Base-by-base conservation (phyloP, 2,888 invertebrate species). In the Melipona bicolor region DNA sequence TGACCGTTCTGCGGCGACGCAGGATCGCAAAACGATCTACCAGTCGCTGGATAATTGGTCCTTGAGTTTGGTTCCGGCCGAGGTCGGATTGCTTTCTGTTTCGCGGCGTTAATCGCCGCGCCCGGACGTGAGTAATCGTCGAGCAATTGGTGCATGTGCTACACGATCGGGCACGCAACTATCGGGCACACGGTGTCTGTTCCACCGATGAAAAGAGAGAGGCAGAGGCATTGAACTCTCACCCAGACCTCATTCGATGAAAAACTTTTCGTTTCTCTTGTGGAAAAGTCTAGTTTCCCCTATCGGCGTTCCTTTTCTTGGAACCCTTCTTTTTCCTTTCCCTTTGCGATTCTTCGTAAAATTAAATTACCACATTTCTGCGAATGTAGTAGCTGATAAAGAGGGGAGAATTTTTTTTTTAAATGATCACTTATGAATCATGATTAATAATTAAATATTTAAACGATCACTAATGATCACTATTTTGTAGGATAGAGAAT, bases 1-100 rank as follows among this genome's bases (percentile, higher is more conserved):
- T 79, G 77, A 81, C 84, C 65, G 73, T 82, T n/a, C 56, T 56
- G 56, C 72, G 27, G 36, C 52, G 74, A 71, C 59, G 71, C 36
- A 24, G 52, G 72, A 84, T 86, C 84, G 79, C 84, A 78, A 79
- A 88, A 81, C 79, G 83, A 84, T 81, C 84, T 74, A 71, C 79
- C 83, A 79, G 83, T 87, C 84, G 82, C 81, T 69, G 82, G 84
- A 86, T 85, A 87, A 87, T 89, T 89, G 88, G 89, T 89, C 91
- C 91, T 91, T 91, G 91, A 82, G 78, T 90, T 88, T 79, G 88
- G 88, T 88, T 89, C 89, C 87, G 86, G 88, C 77, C 90, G 88
- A 91, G 90, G 90, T 89, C 90, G 87, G 86, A 90, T 91, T 89
- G 90, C 91, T 91, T 91, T 91, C 90, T 81, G 89, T 89, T 90